Evolutionary conservation across 1,140 invertebrate genomes (phyloP).

Genomic region (Heliconius hermathena): DNA sequence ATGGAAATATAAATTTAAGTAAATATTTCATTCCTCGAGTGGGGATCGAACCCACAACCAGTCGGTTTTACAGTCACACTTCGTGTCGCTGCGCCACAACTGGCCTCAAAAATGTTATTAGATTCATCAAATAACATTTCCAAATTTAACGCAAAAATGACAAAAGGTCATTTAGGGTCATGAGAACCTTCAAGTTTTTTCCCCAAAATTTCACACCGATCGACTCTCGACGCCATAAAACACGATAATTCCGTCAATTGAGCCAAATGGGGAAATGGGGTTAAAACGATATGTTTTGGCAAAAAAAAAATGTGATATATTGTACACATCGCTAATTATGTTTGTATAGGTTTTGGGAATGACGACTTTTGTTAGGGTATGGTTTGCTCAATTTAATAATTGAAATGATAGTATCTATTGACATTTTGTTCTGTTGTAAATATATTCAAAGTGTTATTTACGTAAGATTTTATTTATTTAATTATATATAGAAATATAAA

Average conservation of each 20-base stretch:
- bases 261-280: conserved; percentile 59
- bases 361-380: conserved; percentile 53
- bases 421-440: neutral
- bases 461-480: no score
- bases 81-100: no score
- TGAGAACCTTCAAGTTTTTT: conserved; percentile 56
- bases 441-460: neutral
- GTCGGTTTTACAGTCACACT: no score
- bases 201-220: conserved; percentile 64
- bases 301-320: conserved; percentile 73
- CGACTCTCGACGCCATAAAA: conserved; percentile 69
- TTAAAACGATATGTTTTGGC: conserved; percentile 74
- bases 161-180: conserved; percentile 58
- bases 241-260: conserved; percentile 61
- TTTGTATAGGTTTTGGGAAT: conserved; percentile 66
- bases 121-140: neutral
- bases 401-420: neutral
- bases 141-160: conserved; percentile 11
- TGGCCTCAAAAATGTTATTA: neutral
- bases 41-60: no score
- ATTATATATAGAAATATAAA: no score
- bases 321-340: conserved; percentile 73
- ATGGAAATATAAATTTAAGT: no score
- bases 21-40: no score
- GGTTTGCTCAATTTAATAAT: conserved; percentile 40